These are phyloP conservation scores for Xanthorhoe designata DNA, from an alignment of 2,888 invertebrate genomes.

Conservation along the genomic window DNA sequence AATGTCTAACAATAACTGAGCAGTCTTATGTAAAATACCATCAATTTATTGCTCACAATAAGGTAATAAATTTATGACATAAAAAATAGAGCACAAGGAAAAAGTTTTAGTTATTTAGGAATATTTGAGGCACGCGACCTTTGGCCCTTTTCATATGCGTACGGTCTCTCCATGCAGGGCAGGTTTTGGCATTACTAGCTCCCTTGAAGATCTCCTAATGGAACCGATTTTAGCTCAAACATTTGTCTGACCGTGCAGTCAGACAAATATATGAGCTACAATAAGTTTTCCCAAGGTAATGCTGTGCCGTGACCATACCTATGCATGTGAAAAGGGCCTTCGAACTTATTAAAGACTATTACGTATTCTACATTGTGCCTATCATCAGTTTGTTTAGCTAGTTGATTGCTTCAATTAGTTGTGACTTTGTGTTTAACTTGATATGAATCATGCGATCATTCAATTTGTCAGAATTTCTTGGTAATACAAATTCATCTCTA, in stretches of 20 bases:
- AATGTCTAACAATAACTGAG: background rate
- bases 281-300: no score
- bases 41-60: constrained; percentile 25
- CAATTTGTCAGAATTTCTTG: constrained; percentile 13
- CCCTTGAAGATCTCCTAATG: no score
- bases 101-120: constrained; percentile 20
- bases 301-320: no score
- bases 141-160: no score
- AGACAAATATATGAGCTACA: no score
- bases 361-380: constrained; percentile 6
- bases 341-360: background rate
- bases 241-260: no score
- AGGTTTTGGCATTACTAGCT: no score
- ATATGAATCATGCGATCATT: constrained; percentile 49
- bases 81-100: constrained; percentile 16
- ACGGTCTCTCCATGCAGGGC: no score
- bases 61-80: constrained; percentile 15
- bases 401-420: constrained; percentile 57
- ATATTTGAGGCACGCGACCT: constrained; percentile 53
- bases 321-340: no score
- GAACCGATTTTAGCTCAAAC: no score
- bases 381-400: constrained; percentile 53
- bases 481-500: background rate
- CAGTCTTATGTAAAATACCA: constrained; percentile 2
- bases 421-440: constrained; percentile 39